Evolutionary conservation across 2,888 invertebrate species (phyloP), one percentile per base, ranked within the genome.

Genomic region (Oxyscelio sp.): DNA sequence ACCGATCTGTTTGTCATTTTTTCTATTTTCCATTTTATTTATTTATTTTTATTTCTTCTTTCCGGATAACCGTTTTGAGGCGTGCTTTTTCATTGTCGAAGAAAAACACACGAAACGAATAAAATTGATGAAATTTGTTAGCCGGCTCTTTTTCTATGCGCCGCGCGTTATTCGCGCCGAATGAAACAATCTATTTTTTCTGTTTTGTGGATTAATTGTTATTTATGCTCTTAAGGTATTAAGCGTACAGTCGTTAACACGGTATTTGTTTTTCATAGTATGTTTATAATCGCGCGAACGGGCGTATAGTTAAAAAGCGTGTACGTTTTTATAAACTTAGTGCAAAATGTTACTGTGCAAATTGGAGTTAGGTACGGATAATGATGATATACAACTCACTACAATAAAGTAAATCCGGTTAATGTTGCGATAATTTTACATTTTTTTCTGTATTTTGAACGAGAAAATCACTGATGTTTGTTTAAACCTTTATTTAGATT

Each of bases 401-500:
- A n/a, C n/a, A n/a, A n/a, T n/a, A n/a, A n/a, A n/a, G n/a, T n/a
- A n/a, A n/a, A n/a, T n/a, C n/a, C n/a, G n/a, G n/a, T n/a, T n/a
- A n/a, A n/a, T n/a, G n/a, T n/a, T n/a, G n/a, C n/a, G n/a, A n/a
- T n/a, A 75, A 75, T 75, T 75, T 75, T 24, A 50, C 75, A 22
- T n/a, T n/a, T 75, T 50, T 58, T 19, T 24, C 34, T n/a, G 56
- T 24, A 21, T 19, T 61, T 15, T 52, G 50, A 48, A 45, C 21
- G 66, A 19, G 24, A 31, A 66, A 58, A 66, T 66, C 66, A 24
- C 34, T 48, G 34, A 4, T 24, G 22, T 61, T 68, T 54, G 13
- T 19, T 61, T 48, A 40, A 73, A 59, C 40, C 61, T 50, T 74
- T 74, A 78, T 78, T 78, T 78, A 63, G 78, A 70, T 63, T 63